Evolutionary conservation across 2,797 vertebrate species (phyloP).

Genomic region (Cetoscarus ocellatus): DNA sequence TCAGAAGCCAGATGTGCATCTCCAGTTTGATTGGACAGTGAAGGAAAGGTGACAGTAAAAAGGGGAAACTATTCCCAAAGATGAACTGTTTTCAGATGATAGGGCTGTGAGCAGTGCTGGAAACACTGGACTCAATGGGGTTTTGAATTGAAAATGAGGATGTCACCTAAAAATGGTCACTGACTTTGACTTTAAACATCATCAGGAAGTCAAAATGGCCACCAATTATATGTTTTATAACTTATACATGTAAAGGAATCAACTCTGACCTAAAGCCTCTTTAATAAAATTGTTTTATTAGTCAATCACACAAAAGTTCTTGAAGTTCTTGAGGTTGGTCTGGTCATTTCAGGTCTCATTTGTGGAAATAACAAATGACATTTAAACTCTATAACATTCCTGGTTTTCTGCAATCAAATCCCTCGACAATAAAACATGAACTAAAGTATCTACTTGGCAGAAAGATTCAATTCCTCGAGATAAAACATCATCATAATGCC

Average conservation of each 20-base stretch:
- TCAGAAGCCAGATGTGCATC: no score
- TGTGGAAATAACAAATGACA: conserved; percentile 6
- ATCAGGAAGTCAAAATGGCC: background rate
- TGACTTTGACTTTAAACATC: background rate
- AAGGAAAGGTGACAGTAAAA: no score
- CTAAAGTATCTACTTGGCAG: background rate
- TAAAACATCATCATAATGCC: background rate
- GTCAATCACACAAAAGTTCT: conserved; percentile 5
- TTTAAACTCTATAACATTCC: background rate
- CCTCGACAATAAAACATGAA: background rate
- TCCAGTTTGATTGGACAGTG: no score
- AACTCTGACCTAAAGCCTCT: background rate
- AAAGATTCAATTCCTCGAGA: background rate
- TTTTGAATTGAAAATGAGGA: no score
- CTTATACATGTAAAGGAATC: background rate
- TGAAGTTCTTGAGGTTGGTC: conserved; percentile 25
- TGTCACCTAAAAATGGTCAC: no score
- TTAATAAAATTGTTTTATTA: background rate
- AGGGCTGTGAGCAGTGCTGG: no score
- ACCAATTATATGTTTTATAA: background rate
- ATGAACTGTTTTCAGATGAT: no score
- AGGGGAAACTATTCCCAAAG: no score
- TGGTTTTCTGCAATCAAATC: fast-evolving
- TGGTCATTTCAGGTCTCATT: conserved; percentile 2
- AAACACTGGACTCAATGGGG: no score